A percentile compares a stretch with the other conserved stretches of the same genome.
Conservation (phyloP, 2,113 vertebrate species). For the Neotoma lepida region DNA sequence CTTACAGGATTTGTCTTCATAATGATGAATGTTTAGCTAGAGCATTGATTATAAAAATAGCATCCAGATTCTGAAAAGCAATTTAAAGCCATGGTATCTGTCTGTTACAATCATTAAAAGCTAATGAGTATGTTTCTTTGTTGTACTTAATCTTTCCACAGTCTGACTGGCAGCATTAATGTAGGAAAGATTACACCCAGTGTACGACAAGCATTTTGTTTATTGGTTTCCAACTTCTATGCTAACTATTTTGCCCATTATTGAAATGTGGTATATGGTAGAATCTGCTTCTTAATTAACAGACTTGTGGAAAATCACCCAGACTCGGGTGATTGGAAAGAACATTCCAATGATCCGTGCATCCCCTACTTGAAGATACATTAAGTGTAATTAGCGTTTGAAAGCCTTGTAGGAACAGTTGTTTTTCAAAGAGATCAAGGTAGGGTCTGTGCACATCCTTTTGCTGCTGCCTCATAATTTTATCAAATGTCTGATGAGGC, state of each 20-base stretch:
- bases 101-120: slow-evolving; percentile 83
- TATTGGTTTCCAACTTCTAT: slow-evolving; percentile 80
- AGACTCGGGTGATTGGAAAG: slow-evolving; percentile 69
- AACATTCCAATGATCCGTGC: slow-evolving; percentile 56
- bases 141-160: slow-evolving; percentile 81
- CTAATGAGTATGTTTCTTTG: slow-evolving; percentile 85
- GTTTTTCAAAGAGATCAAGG: slow-evolving; percentile 68
- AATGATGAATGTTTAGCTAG: slow-evolving; percentile 84
- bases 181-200: slow-evolving; percentile 75
- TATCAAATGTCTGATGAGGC: slow-evolving; percentile 68
- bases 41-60: slow-evolving; percentile 86
- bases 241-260: slow-evolving; percentile 78
- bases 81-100: slow-evolving; percentile 82
- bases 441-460: slow-evolving; percentile 32
- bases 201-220: slow-evolving; percentile 74
- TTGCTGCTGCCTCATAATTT: slow-evolving; percentile 65
- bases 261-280: slow-evolving; percentile 72
- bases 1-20: slow-evolving; percentile 86
- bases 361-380: slow-evolving; percentile 57
- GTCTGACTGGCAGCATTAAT: slow-evolving; percentile 82
- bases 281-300: slow-evolving; percentile 79
- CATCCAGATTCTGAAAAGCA: slow-evolving; percentile 84
- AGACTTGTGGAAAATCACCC: slow-evolving; percentile 70
- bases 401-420: slow-evolving; percentile 59
- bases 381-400: slow-evolving; percentile 76